Base-by-base conservation (phyloP, 2,113 vertebrate species). In the Ciconia stormi region DNA sequence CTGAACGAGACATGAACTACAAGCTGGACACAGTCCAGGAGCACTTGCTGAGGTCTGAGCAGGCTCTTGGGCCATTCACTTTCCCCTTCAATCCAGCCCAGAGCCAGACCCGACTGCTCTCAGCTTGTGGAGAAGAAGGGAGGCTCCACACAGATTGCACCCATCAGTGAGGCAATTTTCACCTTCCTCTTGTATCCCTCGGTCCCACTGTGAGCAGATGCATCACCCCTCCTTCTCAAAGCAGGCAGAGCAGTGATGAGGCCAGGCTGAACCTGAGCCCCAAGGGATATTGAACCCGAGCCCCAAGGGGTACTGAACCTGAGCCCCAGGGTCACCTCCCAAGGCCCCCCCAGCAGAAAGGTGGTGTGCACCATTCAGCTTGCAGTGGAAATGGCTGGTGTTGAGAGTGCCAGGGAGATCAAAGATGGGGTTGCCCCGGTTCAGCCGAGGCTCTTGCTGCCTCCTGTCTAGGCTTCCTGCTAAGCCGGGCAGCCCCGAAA, bases 351-450 rank as follows among this genome's bases (percentile, higher is more conserved):
- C 84, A 42, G 59, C 71, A 92, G 86, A 65, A 83, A 95, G 90
- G 73, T 3, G 22, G 66, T 94, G 97, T 98, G 97, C 98, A 99
- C 99, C 99, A 30, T 99, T 98, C 47, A 98, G 98, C 50, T 98
- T 98, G 97, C 98, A 98, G 92, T 98, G 97, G 65, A 96, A 73
- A 85, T 98, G 98, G 85, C 97, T 96, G 53, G 89, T 87, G 86
- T 97, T 94, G 87, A 98, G 94, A 63, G 97, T 87, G 9, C 98
- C 95, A 5, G 99, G 98, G 93, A 99, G 98, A 97, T 99, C 99
- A 91, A 99, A 99, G 96, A 99, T 97, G 94, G 97, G 96, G 93
- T 99, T 99, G 79, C 98, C 98, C 46, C 98, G 97, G 93, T 97
- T 92, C 71, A 98, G 97, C 21, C 98, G 96, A 22, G 97, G 97